phyloP scores from a whole-genome alignment of 2,797 vertebrate species.

The Pachyuromys duprasi region DNA sequence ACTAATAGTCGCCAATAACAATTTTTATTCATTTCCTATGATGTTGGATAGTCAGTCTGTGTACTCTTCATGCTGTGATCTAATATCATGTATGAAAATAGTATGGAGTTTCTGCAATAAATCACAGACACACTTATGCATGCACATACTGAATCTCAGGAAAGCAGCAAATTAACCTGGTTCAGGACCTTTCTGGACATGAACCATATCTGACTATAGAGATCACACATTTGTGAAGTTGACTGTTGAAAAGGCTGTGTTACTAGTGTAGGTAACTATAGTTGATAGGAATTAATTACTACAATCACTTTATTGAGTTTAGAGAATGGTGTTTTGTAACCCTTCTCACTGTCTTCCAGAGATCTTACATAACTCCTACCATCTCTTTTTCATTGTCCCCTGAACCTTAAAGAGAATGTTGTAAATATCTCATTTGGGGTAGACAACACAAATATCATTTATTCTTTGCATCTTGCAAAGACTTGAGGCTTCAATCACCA shows the following conservation, averaged over 20 bases:
- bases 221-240: not conserved
- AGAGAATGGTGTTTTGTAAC: not conserved
- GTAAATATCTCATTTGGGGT: not conserved
- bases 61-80: not conserved
- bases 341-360: not conserved
- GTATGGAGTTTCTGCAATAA: not conserved
- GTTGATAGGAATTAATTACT: not conserved
- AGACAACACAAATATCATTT: not conserved
- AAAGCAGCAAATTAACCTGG: not conserved
- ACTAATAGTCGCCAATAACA: not conserved
- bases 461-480: not conserved
- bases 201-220: not conserved
- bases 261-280: not conserved
- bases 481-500: not conserved
- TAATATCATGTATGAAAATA: conserved; percentile 17
- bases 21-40: conserved; percentile 42
- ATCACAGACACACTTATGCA: not conserved
- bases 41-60: not conserved
- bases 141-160: not conserved
- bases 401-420: not conserved
- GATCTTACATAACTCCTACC: not conserved
- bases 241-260: not conserved
- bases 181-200: not conserved
- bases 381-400: not conserved
- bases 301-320: not conserved